These are phyloP conservation scores for Chloropsis hardwickii DNA, from an alignment of 2,113 vertebrate genomes.

Conservation along the genomic window DNA sequence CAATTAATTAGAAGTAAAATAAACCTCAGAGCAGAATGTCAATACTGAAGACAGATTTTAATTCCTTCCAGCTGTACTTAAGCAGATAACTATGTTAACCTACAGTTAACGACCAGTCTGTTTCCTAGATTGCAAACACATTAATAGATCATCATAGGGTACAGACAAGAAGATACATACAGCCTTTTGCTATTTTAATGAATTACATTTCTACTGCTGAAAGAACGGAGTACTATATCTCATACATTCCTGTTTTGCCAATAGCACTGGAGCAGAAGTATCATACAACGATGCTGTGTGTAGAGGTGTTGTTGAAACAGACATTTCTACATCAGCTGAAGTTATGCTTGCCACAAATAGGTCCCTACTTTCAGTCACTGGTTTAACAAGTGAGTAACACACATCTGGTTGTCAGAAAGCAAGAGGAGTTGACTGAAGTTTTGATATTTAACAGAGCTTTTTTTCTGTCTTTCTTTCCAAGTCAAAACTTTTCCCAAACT, in stretches of 20 bases:
- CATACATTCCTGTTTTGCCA: background rate
- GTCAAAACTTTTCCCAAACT: background rate
- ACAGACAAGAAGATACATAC: constrained; percentile 27
- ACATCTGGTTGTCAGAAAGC: background rate
- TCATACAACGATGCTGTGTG: background rate
- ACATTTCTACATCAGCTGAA: constrained; percentile 1
- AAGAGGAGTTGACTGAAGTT: background rate
- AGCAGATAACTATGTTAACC: constrained; percentile 54
- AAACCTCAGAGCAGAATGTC: constrained; percentile 56
- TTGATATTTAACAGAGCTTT: background rate
- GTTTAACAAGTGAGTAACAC: background rate
- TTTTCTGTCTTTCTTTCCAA: background rate
- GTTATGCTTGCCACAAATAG: background rate
- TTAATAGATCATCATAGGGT: constrained; percentile 19
- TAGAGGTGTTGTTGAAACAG: background rate
- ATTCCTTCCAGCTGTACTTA: constrained; percentile 62
- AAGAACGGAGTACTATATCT: background rate
- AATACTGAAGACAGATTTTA: constrained; percentile 54
- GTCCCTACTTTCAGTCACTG: background rate
- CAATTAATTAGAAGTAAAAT: constrained; percentile 66
- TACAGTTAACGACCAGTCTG: constrained; percentile 43
- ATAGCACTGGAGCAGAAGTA: constrained; percentile 1
- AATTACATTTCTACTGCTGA: constrained; percentile 47
- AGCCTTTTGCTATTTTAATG: constrained; percentile 52
- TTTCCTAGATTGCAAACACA: constrained; percentile 31